These are phyloP conservation scores for Lysandra bellargus DNA, from an alignment of 2,888 invertebrate genomes.

Conservation along the genomic window DNA sequence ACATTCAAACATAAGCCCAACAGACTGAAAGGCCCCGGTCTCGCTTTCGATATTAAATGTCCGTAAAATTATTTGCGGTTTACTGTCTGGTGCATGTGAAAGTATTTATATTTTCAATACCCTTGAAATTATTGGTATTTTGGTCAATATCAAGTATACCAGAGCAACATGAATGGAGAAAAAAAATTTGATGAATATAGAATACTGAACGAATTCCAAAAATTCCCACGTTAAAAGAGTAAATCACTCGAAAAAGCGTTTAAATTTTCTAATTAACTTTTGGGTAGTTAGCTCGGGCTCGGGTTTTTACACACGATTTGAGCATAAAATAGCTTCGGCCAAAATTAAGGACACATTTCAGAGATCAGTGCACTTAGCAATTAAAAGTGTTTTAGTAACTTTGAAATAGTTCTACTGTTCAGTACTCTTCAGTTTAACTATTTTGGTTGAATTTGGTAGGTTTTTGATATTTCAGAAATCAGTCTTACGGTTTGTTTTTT, in stretches of 20 bases:
- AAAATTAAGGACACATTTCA: slow-evolving; percentile 26
- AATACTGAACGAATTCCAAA: background rate
- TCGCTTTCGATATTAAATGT: slow-evolving; percentile 30
- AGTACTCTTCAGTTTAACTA: background rate
- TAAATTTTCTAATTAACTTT: slow-evolving; percentile 20
- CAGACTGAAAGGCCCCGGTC: slow-evolving; percentile 20
- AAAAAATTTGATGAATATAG: background rate
- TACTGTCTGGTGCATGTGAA: slow-evolving; percentile 24
- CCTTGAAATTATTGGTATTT: background rate
- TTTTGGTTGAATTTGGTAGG: background rate
- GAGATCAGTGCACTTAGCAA: background rate
- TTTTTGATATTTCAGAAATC: background rate
- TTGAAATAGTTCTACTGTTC: background rate
- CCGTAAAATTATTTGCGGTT: slow-evolving; percentile 18
- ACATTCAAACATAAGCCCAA: slow-evolving; percentile 12
- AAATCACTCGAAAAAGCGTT: background rate
- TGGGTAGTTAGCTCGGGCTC: slow-evolving; percentile 2
- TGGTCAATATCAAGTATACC: background rate
- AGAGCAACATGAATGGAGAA: background rate
- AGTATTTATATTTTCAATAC: slow-evolving; percentile 4
- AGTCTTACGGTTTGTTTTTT: no score
- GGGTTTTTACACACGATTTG: slow-evolving; percentile 20
- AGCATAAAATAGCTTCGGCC: slow-evolving; percentile 27
- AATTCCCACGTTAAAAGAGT: background rate
- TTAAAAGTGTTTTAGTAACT: background rate